phyloP scores from a whole-genome alignment of 2,888 invertebrate genomes.

The Ennomos quercinarius region DNA sequence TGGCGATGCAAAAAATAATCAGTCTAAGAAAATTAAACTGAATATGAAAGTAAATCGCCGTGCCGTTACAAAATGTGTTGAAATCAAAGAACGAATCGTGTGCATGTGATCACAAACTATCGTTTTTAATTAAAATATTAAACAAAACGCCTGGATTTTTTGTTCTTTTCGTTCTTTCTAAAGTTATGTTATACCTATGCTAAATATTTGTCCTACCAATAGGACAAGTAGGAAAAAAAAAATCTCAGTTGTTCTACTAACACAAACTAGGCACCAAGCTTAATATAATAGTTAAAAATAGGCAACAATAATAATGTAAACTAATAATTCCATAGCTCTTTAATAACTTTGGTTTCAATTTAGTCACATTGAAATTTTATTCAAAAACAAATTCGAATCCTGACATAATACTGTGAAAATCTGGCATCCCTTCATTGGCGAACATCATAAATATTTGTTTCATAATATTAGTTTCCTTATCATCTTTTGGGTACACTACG shows the following conservation, averaged over 20 bases:
- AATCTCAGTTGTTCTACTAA: too few species aligned
- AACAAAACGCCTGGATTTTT: too few species aligned
- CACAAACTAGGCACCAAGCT: background rate
- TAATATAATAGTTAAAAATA: background rate
- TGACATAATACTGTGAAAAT: conserved; percentile 27
- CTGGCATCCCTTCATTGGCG: conserved; percentile 53
- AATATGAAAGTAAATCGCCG: background rate
- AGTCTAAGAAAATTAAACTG: background rate
- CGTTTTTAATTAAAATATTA: too few species aligned
- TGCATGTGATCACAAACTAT: conserved; percentile 42
- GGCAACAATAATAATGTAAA: too few species aligned
- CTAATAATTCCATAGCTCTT: background rate
- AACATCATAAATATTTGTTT: conserved; percentile 67
- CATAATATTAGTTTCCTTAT: conserved; percentile 64
- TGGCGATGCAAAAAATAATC: too few species aligned
- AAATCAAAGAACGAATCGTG: conserved; percentile 58
- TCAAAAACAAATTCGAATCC: conserved; percentile 50
- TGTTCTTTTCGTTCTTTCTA: too few species aligned
- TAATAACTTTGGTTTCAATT: conserved; percentile 2
- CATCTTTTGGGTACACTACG: conserved; percentile 69
- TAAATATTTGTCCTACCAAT: too few species aligned
- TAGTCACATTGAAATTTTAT: conserved; percentile 1
- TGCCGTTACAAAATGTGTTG: conserved; percentile 51
- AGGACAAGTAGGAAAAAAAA: too few species aligned
- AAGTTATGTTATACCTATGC: too few species aligned